Evolutionary conservation across 2,113 vertebrate species (phyloP), one percentile per base, ranked within the genome.

Genomic region (Gorsachius goisagi): DNA sequence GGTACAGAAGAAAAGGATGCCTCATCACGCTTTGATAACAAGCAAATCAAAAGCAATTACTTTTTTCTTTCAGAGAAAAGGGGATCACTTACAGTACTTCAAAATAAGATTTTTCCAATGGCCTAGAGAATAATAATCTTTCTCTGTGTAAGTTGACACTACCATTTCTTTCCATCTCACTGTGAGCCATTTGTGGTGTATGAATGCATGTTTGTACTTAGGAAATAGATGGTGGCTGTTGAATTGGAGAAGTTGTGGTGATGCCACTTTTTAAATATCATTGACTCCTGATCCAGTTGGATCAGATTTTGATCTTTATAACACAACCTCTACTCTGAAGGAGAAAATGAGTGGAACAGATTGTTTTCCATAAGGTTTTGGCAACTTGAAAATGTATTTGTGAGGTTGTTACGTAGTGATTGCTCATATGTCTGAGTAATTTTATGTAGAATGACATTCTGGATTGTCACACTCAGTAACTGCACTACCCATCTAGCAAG

Each of bases 21-120:
- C 72, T 78, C 76, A 75, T 77, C 15, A 9, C 81, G 84, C 90
- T 96, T 94, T 94, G 82, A 89, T 92, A 93, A 95, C 76, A 86
- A 84, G 88, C 67, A 87, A 93, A 90, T 93, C 79, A 44, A 73
- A 82, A 94, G 76, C 56, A 68, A 92, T 96, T 95, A 82, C 50
- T 87, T 67, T 85, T 71, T 78, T 17, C 75, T 86, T 85, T 73
- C 52, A 56, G 39, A 79, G 45, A 66, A 93, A 77, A 78, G 58
- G 50, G n/a, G 58, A 93, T 97, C 53, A 7, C 80, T 94, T 92
- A 69, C 62, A 83, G 62, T 53, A 76, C 87, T 94, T 93, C 53
- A 95, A 93, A 87, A 85, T 89, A 89, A 50, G 60, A 33, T 73
- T 69, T 53, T 66, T 27, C 1, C 5, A 44, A 5, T 66, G 39